These are phyloP conservation scores for Perodicticus potto DNA, from an alignment of 2,797 vertebrate genomes.

Conservation along the genomic window DNA sequence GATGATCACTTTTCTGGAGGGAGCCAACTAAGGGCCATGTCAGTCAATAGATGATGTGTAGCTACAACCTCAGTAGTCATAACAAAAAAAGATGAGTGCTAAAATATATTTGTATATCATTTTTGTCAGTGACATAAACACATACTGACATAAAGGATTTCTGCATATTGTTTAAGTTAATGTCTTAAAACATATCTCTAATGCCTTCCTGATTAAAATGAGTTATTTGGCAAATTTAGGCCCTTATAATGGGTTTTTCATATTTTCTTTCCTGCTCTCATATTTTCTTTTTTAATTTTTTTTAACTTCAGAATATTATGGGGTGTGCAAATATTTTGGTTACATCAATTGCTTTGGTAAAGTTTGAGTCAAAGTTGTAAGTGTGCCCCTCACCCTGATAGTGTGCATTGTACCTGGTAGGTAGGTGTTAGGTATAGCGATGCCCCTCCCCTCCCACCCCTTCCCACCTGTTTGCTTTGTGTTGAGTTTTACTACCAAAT, in stretches of 20 bases:
- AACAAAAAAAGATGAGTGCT: not conserved
- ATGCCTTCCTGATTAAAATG: constrained; percentile 34
- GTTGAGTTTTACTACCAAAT: too few species aligned
- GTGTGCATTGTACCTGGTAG: too few species aligned
- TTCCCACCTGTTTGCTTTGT: too few species aligned
- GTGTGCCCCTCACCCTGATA: too few species aligned
- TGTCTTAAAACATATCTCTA: not conserved
- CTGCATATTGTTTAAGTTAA: not conserved
- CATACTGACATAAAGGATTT: not conserved
- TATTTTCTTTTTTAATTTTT: not conserved
- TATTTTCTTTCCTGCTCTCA: not conserved
- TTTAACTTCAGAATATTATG: too few species aligned
- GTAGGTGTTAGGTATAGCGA: too few species aligned
- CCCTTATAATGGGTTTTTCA: not conserved
- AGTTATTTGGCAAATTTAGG: not conserved
- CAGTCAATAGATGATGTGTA: not conserved
- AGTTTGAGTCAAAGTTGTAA: too few species aligned
- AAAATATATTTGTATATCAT: not conserved
- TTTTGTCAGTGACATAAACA: not conserved
- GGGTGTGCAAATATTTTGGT: too few species aligned
- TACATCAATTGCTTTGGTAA: too few species aligned
- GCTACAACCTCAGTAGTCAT: not conserved
- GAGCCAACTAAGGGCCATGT: not conserved
- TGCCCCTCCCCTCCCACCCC: too few species aligned
- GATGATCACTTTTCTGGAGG: not conserved